phyloP scores from a whole-genome alignment of 2,797 vertebrate genomes.

The Neopelma chrysocephalum region DNA sequence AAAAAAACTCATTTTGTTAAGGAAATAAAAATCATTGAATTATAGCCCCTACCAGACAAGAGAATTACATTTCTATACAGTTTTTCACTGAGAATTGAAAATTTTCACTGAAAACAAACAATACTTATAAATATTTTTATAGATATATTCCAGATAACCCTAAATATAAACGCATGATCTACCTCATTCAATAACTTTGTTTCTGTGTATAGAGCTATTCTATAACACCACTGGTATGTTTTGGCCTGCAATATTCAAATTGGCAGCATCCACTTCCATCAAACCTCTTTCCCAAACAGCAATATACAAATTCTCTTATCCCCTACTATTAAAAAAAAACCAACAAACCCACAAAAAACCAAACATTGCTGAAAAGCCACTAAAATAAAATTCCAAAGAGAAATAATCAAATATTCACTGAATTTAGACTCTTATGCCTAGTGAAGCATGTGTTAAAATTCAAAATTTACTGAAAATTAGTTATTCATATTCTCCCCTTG shows the following conservation, averaged over 20 bases:
- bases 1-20: background rate
- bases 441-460: background rate
- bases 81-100: background rate
- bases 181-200: background rate
- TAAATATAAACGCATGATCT: background rate
- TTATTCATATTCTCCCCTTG: background rate
- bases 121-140: background rate
- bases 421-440: background rate
- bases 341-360: accelerated
- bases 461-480: background rate
- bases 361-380: background rate
- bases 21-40: background rate
- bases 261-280: background rate
- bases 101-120: background rate
- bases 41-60: background rate
- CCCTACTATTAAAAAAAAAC: background rate
- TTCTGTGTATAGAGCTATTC: background rate
- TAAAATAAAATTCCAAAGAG: background rate
- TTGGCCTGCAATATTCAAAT: background rate
- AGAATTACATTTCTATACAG: background rate
- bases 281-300: background rate
- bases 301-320: background rate
- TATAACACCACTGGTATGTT: accelerated
- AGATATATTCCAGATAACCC: background rate
- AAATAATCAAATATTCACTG: background rate